Evolutionary conservation across 2,113 vertebrate genomes (phyloP).

Genomic region (Python bivittatus): DNA sequence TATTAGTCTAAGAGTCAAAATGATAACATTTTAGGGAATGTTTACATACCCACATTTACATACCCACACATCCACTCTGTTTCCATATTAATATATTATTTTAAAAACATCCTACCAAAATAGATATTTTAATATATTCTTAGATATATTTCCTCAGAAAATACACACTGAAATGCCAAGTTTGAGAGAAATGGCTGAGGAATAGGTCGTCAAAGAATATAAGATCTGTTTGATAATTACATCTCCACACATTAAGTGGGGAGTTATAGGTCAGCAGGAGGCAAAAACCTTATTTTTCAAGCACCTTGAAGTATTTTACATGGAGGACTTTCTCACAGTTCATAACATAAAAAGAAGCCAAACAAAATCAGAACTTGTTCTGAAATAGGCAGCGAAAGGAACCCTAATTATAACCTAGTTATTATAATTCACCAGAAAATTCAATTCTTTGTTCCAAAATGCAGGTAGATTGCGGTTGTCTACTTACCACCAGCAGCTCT

Average conservation of each 20-base stretch:
- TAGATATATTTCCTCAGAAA: neutral
- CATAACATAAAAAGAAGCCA: neutral
- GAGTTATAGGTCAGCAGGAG: neutral
- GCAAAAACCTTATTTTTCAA: neutral
- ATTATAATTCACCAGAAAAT: neutral
- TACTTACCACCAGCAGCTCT: slow-evolving; percentile 82
- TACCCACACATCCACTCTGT: neutral
- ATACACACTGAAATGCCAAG: neutral
- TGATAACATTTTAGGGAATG: neutral
- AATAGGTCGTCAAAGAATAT: neutral
- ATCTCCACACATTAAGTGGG: neutral
- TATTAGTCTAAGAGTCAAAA: neutral
- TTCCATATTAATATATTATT: neutral
- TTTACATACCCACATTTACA: neutral
- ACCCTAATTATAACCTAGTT: neutral
- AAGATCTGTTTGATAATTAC: neutral
- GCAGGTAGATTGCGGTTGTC: neutral
- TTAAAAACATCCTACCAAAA: neutral
- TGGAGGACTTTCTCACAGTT: neutral
- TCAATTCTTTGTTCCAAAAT: neutral
- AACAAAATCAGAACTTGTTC: neutral
- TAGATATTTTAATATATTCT: neutral
- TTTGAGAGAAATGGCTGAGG: neutral
- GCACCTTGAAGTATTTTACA: neutral
- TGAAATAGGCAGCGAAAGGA: neutral